phyloP scores from a whole-genome alignment of 2,113 vertebrate species.

The Hystrix brachyura region DNA sequence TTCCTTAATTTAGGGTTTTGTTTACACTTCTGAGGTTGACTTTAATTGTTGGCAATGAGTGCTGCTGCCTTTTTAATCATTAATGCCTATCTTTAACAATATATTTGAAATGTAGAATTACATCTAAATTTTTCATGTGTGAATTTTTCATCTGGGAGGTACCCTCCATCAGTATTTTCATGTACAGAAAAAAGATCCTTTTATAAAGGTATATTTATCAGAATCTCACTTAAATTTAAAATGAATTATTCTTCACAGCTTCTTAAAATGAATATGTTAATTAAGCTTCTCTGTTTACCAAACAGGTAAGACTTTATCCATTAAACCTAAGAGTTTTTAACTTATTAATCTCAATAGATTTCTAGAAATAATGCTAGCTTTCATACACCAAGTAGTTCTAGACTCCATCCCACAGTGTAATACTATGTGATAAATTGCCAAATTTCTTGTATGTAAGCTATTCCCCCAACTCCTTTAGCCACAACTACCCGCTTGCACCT shows the following conservation, averaged over 20 bases:
- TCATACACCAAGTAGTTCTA: constrained; percentile 17
- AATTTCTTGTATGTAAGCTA: constrained; percentile 40
- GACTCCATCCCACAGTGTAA: neutral
- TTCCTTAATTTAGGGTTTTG: constrained; percentile 39
- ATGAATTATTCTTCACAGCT: constrained; percentile 54
- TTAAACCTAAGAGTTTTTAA: constrained; percentile 33
- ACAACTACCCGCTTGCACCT: neutral
- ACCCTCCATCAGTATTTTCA: constrained; percentile 44
- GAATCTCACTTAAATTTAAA: constrained; percentile 65
- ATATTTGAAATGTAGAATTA: constrained; percentile 42
- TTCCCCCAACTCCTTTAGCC: neutral
- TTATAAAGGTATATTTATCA: constrained; percentile 38
- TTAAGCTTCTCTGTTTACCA: constrained; percentile 18
- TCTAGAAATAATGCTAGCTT: constrained; percentile 56
- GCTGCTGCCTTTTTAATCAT: constrained; percentile 54
- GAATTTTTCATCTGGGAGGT: constrained; percentile 47
- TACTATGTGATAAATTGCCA: constrained; percentile 42
- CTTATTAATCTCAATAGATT: constrained; percentile 34
- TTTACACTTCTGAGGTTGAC: constrained; percentile 32
- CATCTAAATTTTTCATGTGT: constrained; percentile 54
- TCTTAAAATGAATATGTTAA: constrained; percentile 55
- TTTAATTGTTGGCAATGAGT: neutral
- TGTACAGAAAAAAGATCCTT: constrained; percentile 57
- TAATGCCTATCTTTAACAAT: constrained; percentile 50
- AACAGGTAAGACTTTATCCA: constrained; percentile 55